Evolutionary conservation across 2,888 invertebrate species (phyloP).

Genomic region (Pseudococcus viburni): DNA sequence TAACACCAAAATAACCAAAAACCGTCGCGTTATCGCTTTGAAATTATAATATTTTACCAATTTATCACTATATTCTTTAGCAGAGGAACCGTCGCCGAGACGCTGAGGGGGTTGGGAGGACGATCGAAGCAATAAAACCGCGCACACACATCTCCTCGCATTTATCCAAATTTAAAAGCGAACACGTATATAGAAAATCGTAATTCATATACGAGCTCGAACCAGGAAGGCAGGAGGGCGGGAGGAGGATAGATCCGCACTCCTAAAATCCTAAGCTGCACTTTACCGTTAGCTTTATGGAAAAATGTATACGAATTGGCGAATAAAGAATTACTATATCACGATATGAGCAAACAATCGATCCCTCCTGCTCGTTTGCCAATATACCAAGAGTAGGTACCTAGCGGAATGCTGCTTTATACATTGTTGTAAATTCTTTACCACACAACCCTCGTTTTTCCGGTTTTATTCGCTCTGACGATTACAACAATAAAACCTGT

Average conservation of each 20-base stretch:
- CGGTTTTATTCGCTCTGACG: constrained; percentile 57
- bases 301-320: constrained; percentile 20
- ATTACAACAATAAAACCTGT: constrained; percentile 54
- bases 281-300: neutral
- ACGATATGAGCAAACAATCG: constrained; percentile 44
- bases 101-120: neutral
- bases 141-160: neutral
- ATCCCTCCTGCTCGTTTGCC: neutral
- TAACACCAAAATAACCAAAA: neutral
- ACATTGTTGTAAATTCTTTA: constrained; percentile 52
- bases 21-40: neutral
- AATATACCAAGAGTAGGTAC: neutral
- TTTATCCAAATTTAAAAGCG: constrained; percentile 51
- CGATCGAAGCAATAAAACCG: neutral
- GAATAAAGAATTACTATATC: constrained; percentile 21
- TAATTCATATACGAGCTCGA: neutral
- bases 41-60: constrained; percentile 51
- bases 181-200: constrained; percentile 19
- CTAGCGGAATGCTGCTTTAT: neutral
- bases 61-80: constrained; percentile 29
- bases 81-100: neutral
- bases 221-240: neutral
- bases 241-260: neutral
- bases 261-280: constrained; percentile 45
- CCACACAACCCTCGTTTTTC: constrained; percentile 55